Evolutionary conservation across 2,888 invertebrate species (phyloP).

Genomic region (Trachelus stipa): DNA sequence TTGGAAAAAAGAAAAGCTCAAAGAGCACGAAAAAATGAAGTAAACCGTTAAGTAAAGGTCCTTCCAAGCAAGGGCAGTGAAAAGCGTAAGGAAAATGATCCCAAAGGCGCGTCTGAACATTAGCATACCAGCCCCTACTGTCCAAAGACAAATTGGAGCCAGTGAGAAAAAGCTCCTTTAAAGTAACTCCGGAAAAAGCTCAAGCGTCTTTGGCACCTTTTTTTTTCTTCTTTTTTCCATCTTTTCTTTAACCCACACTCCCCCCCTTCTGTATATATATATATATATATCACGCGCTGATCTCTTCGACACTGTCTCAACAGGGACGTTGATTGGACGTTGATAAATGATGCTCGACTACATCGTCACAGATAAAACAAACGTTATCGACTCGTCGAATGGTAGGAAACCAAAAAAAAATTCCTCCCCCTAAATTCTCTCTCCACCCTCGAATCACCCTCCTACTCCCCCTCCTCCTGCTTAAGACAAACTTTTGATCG

Average conservation of each 20-base stretch:
- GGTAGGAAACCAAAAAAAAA: slow-evolving; percentile 26
- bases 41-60: neutral
- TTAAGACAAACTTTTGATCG: slow-evolving; percentile 6
- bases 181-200: slow-evolving; percentile 26
- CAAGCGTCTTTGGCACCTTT: slow-evolving; percentile 22
- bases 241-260: neutral
- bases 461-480: neutral
- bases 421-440: slow-evolving; percentile 16
- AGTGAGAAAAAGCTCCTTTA: slow-evolving; percentile 13
- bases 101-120: slow-evolving; percentile 1
- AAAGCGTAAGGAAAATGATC: neutral
- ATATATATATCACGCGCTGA: neutral
- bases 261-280: neutral
- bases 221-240: slow-evolving; percentile 18
- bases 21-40: neutral
- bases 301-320: slow-evolving; percentile 9
- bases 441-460: neutral
- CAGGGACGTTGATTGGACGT: slow-evolving; percentile 58
- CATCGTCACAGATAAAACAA: slow-evolving; percentile 52
- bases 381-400: slow-evolving; percentile 49
- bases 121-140: slow-evolving; percentile 4
- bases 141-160: slow-evolving; percentile 17
- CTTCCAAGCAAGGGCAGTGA: neutral
- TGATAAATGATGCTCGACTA: slow-evolving; percentile 55
- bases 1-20: neutral